These are phyloP conservation scores for Synergus laeviventris DNA, from an alignment of 2,888 invertebrate genomes.

Conservation along the genomic window DNA sequence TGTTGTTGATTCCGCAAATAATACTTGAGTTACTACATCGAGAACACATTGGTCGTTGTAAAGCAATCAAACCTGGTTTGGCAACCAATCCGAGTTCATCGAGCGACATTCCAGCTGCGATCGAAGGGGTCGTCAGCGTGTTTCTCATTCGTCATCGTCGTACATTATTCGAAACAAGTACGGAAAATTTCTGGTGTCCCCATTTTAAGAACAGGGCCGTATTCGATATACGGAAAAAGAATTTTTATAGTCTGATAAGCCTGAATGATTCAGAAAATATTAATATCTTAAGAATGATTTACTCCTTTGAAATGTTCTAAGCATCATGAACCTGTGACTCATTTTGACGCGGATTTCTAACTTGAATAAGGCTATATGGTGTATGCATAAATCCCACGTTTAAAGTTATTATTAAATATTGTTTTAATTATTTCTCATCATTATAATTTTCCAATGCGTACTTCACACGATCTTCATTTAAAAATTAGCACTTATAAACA, in stretches of 20 bases:
- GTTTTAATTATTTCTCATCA: neutral
- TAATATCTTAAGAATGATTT: neutral
- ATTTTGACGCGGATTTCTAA: neutral
- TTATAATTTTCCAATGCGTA: neutral
- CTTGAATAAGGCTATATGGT: neutral
- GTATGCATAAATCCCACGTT: neutral
- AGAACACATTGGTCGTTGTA: conserved; percentile 9
- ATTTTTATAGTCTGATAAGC: neutral
- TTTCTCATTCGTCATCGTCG: conserved; percentile 37
- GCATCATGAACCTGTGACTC: neutral
- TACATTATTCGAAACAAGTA: conserved; percentile 16
- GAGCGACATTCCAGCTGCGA: conserved; percentile 50
- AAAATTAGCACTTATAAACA: neutral
- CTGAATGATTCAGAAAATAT: too few species aligned
- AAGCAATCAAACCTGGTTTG: conserved; percentile 42
- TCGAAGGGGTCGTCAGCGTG: conserved; percentile 47
- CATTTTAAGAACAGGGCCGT: neutral
- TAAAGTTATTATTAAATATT: neutral
- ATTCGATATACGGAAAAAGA: neutral
- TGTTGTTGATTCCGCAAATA: conserved; percentile 29
- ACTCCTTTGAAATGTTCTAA: neutral
- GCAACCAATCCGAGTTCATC: conserved; percentile 47
- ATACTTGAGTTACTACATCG: conserved; percentile 33
- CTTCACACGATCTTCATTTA: neutral
- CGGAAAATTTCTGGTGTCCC: neutral